Conservation (phyloP, 2,888 invertebrate genomes). For the Scotopteryx bipunctaria region DNA sequence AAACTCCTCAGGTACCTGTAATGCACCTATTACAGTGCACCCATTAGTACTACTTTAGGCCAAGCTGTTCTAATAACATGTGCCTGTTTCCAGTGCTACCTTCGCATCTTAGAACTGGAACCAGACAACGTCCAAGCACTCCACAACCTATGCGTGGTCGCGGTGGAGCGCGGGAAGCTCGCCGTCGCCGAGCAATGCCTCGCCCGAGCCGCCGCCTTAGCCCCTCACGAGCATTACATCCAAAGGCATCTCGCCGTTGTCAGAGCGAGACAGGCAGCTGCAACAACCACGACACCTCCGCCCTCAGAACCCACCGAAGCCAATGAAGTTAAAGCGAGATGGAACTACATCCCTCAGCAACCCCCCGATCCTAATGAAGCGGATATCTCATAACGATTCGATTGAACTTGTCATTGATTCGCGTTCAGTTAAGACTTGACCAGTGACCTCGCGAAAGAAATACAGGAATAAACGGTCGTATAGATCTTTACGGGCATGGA, state of each 20-base stretch:
- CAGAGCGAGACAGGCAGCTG: slow-evolving; percentile 81
- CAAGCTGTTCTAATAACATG: not conserved
- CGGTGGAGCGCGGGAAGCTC: slow-evolving; percentile 95
- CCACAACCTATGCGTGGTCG: slow-evolving; percentile 98
- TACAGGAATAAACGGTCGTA: no score
- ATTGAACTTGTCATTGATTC: slow-evolving; percentile 15
- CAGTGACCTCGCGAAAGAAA: not conserved
- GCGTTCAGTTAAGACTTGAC: slow-evolving; percentile 6
- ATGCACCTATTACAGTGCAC: no score
- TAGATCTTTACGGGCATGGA: no score
- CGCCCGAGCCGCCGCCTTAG: slow-evolving; percentile 89
- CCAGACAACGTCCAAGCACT: slow-evolving; percentile 96
- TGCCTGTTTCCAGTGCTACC: slow-evolving; percentile 88
- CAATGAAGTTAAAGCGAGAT: slow-evolving; percentile 71
- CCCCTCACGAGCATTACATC: slow-evolving; percentile 96
- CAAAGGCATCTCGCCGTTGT: slow-evolving; percentile 95
- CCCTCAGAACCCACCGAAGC: slow-evolving; percentile 41
- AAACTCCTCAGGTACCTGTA: no score
- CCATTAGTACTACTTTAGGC: no score
- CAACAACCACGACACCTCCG: slow-evolving; percentile 38
- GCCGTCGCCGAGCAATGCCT: slow-evolving; percentile 94
- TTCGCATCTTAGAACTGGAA: slow-evolving; percentile 92
- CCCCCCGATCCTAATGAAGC: slow-evolving; percentile 75
- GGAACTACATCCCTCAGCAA: slow-evolving; percentile 80
- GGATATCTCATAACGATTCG: slow-evolving; percentile 63